Evolutionary conservation across 2,797 vertebrate genomes (phyloP), one percentile per base, ranked within the genome.

Genomic region (Zenarchopterus dispar): DNA sequence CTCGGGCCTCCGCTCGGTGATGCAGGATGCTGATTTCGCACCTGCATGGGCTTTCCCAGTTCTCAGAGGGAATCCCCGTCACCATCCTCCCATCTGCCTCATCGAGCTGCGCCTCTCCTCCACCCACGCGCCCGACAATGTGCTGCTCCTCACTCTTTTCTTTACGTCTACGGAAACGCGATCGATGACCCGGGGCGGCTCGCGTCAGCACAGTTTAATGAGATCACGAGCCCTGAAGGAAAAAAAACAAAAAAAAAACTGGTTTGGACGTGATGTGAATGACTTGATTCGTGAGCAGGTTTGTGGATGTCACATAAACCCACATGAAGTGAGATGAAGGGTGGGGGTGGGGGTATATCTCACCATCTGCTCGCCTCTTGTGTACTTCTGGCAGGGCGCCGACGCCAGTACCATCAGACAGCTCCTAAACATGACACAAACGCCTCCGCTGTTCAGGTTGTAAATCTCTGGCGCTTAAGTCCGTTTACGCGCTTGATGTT

Each of bases 371-470:
- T 59, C 73, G 54, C 71, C 60, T 76, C 55, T 54, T 75, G 42
- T 65, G 22, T 9, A 0, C 9, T n/a, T 3, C 1, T 56, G 85
- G 72, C 80, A 56, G 59, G 6, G 6, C 64, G 73, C 82, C 77
- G 26, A 57, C 58, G 21, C 45, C 48, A 49, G 68, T 49, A 54
- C 39, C 57, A 51, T 68, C 67, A 64, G 46, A 45, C 24, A 6
- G 15, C 69, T 57, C 59, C 8, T 4, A 19, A 70, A 78, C 75
- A 77, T 62, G 44, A 79, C 26, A 84, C 81, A 84, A 81, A 81
- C 77, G 80, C 84, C 67, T 90, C 83, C 70, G 56, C 65, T 86
- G 88, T 80, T 31, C 60, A 48, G 67, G 74, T 59, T 84, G 78
- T 71, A 59, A 86, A 86, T 70, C 84, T 67, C 18, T 10, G 54